Percentiles rank a stretch among this genome's conserved stretches.
These are phyloP conservation scores for Phymatocera aterrima DNA, from an alignment of 2,888 invertebrate genomes.

Conservation along the genomic window DNA sequence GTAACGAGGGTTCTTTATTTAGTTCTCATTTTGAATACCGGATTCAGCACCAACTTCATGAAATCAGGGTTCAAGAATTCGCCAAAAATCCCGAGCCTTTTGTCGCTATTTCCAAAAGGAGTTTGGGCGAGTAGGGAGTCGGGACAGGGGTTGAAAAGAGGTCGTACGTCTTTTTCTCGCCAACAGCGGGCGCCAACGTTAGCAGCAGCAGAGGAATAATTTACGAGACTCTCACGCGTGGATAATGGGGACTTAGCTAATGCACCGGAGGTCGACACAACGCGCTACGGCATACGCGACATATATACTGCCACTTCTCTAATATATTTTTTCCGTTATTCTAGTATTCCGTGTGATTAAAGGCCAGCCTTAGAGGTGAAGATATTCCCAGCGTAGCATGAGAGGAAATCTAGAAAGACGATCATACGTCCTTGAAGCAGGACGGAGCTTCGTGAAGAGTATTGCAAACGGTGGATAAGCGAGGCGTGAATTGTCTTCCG, in stretches of 20 bases:
- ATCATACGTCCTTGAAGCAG: background rate
- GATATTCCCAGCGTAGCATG: background rate
- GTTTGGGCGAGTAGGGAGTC: constrained; percentile 5
- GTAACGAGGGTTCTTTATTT: background rate
- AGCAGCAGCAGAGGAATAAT: constrained; percentile 67
- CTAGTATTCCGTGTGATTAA: background rate
- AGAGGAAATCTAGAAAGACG: background rate
- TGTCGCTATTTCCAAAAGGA: constrained; percentile 6
- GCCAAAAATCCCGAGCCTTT: background rate
- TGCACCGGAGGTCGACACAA: constrained; percentile 61
- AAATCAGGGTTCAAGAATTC: constrained; percentile 25
- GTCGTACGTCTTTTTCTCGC: constrained; percentile 72
- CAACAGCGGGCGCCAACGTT: constrained; percentile 52
- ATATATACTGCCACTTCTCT: constrained; percentile 6
- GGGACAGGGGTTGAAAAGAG: constrained; percentile 53
- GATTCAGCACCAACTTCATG: background rate
- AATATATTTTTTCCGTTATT: background rate
- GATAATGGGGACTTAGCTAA: constrained; percentile 73
- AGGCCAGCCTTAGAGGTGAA: background rate
- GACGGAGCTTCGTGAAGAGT: background rate
- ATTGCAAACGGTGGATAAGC: background rate
- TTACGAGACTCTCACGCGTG: constrained; percentile 73
- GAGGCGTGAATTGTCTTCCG: background rate
- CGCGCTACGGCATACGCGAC: constrained; percentile 32
- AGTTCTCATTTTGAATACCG: background rate